Evolutionary conservation across 2,113 vertebrate species (phyloP).

Genomic region (Poeciliopsis turrubarensis): DNA sequence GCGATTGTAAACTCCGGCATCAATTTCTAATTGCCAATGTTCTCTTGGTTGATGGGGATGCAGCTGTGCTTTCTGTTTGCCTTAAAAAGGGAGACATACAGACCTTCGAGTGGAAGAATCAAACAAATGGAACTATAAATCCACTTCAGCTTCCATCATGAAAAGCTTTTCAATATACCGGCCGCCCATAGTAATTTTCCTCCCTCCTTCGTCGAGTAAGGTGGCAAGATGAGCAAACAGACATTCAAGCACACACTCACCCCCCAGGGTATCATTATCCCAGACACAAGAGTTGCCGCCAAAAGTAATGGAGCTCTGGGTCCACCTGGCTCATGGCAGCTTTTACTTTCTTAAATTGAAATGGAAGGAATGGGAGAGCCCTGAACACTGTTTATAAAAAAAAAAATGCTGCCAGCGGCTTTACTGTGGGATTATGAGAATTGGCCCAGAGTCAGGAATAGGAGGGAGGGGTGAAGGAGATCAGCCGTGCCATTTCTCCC

Average conservation of each 20-base stretch:
- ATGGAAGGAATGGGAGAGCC: constrained; percentile 48
- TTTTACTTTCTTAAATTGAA: constrained; percentile 57
- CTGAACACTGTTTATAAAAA: constrained; percentile 58
- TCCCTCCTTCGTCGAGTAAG: constrained; percentile 48
- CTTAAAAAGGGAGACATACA: constrained; percentile 21
- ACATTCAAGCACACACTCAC: constrained; percentile 56
- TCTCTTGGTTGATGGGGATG: constrained; percentile 42
- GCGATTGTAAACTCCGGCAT: constrained; percentile 56
- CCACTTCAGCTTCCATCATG: constrained; percentile 58
- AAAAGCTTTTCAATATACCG: constrained; percentile 64
- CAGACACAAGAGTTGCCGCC: constrained; percentile 60
- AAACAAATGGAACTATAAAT: constrained; percentile 62
- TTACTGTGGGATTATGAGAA: constrained; percentile 71
- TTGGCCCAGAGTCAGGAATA: constrained; percentile 57
- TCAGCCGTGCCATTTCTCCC: constrained; percentile 36
- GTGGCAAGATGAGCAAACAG: constrained; percentile 70
- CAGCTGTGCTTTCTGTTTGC: constrained; percentile 52
- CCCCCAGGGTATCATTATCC: constrained; percentile 70
- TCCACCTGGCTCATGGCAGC: constrained; percentile 64
- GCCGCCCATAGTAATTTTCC: constrained; percentile 59
- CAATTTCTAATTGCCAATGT: constrained; percentile 71
- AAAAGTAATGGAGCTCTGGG: constrained; percentile 66
- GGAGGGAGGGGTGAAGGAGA: constrained; percentile 45
- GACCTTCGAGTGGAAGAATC: constrained; percentile 49
- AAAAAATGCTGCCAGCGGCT: constrained; percentile 55